Percentiles rank a stretch among this genome's conserved stretches.
These are phyloP conservation scores for Cynaeus angustus DNA, from an alignment of 2,888 invertebrate genomes.

Conservation along the genomic window DNA sequence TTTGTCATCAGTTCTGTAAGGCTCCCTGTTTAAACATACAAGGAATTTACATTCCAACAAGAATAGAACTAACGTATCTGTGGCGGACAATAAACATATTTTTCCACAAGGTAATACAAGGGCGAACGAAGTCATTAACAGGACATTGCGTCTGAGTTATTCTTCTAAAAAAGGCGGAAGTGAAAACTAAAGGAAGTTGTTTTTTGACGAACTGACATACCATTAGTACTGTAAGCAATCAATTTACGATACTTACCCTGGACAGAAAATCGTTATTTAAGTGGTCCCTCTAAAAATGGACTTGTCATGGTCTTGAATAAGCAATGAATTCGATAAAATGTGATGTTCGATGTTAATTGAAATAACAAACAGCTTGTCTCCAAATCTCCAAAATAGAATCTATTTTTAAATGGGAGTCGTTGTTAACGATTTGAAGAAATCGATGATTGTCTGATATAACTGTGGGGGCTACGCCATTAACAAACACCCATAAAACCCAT, in stretches of 20 bases:
- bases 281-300: neutral
- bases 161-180: slow-evolving; percentile 22
- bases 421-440: slow-evolving; percentile 51
- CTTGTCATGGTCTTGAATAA: slow-evolving; percentile 1
- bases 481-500: neutral
- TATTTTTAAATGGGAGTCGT: slow-evolving; percentile 63
- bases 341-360: slow-evolving; percentile 26
- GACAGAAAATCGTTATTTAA: slow-evolving; percentile 20
- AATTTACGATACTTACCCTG: slow-evolving; percentile 14
- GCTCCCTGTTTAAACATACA: slow-evolving; percentile 16
- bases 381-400: slow-evolving; percentile 61
- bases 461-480: slow-evolving; percentile 5
- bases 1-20: slow-evolving; percentile 11
- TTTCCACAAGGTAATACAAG: slow-evolving; percentile 23
- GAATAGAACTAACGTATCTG: slow-evolving; percentile 13
- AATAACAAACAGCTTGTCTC: slow-evolving; percentile 43
- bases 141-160: slow-evolving; percentile 8
- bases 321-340: slow-evolving; percentile 14
- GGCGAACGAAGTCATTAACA: slow-evolving; percentile 23
- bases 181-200: neutral
- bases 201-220: slow-evolving; percentile 2
- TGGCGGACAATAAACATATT: slow-evolving; percentile 22
- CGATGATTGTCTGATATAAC: slow-evolving; percentile 29
- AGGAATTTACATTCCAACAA: slow-evolving; percentile 28
- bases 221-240: slow-evolving; percentile 4